These are phyloP conservation scores for Lagodon rhomboides DNA, from an alignment of 2,797 vertebrate species.

Conservation along the genomic window DNA sequence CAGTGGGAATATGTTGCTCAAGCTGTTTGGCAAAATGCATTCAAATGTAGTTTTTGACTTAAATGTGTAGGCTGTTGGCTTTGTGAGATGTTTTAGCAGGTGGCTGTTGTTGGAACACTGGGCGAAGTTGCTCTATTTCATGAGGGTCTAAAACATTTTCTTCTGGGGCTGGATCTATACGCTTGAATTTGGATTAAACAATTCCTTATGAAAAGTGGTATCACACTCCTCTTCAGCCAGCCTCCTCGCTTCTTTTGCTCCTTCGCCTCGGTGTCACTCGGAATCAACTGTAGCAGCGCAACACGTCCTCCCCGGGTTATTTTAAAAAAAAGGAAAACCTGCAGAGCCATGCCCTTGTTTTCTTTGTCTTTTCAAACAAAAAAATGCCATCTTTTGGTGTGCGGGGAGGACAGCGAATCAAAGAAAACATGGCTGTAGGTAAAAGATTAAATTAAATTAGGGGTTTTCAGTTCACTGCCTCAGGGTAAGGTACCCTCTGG, in stretches of 20 bases:
- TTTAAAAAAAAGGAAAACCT: constrained; percentile 14
- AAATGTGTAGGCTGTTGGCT: neutral
- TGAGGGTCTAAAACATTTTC: neutral
- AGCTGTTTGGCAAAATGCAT: constrained; percentile 7
- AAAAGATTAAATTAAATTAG: constrained; percentile 69
- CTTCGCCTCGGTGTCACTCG: constrained; percentile 56
- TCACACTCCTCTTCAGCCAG: constrained; percentile 27
- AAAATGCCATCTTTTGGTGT: constrained; percentile 21
- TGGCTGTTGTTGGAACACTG: neutral
- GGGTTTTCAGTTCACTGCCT: constrained; percentile 53
- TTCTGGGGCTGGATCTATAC: neutral
- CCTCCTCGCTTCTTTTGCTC: constrained; percentile 43
- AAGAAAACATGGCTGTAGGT: constrained; percentile 63
- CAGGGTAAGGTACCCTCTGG: constrained; percentile 41
- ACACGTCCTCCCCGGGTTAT: constrained; percentile 32
- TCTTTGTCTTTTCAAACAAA: constrained; percentile 50
- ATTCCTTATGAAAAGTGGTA: constrained; percentile 3
- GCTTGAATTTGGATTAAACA: constrained; percentile 5
- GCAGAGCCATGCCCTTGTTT: constrained; percentile 42
- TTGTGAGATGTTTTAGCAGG: neutral
- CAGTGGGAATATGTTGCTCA: constrained; percentile 10
- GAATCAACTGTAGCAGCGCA: constrained; percentile 53
- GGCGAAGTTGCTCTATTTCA: neutral
- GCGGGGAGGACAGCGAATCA: constrained; percentile 52
- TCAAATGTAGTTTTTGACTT: constrained; percentile 19